These are phyloP conservation scores for Felis chaus DNA, from an alignment of 2,113 vertebrate genomes.

Conservation along the genomic window DNA sequence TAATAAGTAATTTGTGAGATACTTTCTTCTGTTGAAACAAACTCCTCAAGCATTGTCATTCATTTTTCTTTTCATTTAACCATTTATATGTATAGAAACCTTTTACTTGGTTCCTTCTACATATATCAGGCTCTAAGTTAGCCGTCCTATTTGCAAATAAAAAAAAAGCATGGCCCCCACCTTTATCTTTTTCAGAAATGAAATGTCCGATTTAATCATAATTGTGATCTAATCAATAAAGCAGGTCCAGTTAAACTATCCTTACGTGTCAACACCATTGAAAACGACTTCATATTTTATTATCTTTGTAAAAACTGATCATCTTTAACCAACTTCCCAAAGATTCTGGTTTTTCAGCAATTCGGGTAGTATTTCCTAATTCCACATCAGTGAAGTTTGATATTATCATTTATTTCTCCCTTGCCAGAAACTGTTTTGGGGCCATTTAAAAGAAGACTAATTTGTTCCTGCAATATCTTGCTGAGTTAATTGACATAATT, in stretches of 20 bases:
- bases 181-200: neutral
- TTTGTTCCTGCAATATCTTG: slow-evolving; percentile 21
- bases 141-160: neutral
- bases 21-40: neutral
- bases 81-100: neutral
- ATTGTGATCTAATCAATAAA: neutral
- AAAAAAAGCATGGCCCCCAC: neutral
- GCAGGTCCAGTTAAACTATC: neutral
- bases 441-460: neutral
- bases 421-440: neutral
- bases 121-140: neutral
- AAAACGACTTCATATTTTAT: neutral
- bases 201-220: neutral
- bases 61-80: neutral
- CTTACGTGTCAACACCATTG: neutral
- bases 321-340: neutral
- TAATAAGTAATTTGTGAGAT: neutral
- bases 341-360: slow-evolving; percentile 8
- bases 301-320: neutral
- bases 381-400: neutral
- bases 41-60: neutral
- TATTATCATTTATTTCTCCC: neutral
- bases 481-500: neutral
- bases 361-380: neutral
- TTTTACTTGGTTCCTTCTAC: neutral